Base-by-base conservation (phyloP, 2,888 invertebrate species). In the Acrocera orbiculus region DNA sequence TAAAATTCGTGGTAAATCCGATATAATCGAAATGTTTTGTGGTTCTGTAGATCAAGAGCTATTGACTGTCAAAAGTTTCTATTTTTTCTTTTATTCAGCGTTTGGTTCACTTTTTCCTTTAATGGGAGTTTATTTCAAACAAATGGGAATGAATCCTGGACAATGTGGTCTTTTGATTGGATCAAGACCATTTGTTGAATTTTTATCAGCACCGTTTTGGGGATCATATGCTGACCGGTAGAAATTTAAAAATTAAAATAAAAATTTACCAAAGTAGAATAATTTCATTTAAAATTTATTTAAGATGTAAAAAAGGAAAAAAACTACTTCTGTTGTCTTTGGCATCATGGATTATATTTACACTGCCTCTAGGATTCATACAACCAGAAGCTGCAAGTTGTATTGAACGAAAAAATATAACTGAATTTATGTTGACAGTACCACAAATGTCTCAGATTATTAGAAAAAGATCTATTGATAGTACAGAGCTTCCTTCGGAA, bases 121-220 rank as follows among this genome's bases (percentile, higher is more conserved):
- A 40, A 86, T 98, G 80, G 96, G 93, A 23, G 89, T 98, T 28
- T 99, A 96, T 64, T 98, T 98, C 69, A 99, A 98, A 65, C 96
- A 96, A 66, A 81, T 96, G 78, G 93, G 93, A 39, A 93, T 98
- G 92, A 95, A 93, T 62, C 87, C 95, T 2, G 81, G 82, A 13
- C 93, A 95, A 57, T 86, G 89, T 52, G 93, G 93, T 5, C 66
- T 87, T 36, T 68, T 89, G n/a, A 85, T 95, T 47, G 96, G 98
- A 16, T 80, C 89, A 46, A 70, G 98, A 40, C 96, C 96, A 2
- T 87, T 98, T 56, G 85, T 98, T 30, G 96, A 98, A 62, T 95
- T 96, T 60, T 66, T 93, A 34, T 85, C 92, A 35, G 93, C 92
- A 2, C 98, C 96, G 0, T 93, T 98, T 59, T 98, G 96, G 96